These are phyloP conservation scores for Eupithecia dodoneata DNA, from an alignment of 2,888 invertebrate genomes.

Conservation along the genomic window DNA sequence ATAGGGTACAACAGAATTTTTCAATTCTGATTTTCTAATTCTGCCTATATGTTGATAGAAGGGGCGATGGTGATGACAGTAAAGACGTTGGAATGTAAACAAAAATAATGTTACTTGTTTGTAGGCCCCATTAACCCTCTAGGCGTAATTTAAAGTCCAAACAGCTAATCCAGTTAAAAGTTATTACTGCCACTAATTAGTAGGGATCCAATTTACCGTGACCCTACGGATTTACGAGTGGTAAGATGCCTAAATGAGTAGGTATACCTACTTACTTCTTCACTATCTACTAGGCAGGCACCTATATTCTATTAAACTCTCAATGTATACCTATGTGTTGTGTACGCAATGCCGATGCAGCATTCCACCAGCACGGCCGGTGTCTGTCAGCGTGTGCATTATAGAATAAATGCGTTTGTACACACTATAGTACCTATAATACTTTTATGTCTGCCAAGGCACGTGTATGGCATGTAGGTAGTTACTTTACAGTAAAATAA, in stretches of 20 bases:
- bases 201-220: conserved; percentile 39
- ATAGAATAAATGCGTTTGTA: too few relatives aligned
- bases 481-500: too few relatives aligned
- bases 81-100: background rate
- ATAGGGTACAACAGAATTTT: too few relatives aligned
- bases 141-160: conserved; percentile 37
- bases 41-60: too few relatives aligned
- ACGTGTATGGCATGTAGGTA: too few relatives aligned
- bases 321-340: too few relatives aligned
- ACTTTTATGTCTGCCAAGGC: too few relatives aligned
- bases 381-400: too few relatives aligned
- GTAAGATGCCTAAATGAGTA: conserved; percentile 30
- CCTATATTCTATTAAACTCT: background rate
- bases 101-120: conserved; percentile 11
- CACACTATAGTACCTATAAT: too few relatives aligned
- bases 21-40: too few relatives aligned
- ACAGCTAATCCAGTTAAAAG: conserved; percentile 44
- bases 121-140: conserved; percentile 12
- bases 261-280: background rate
- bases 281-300: background rate
- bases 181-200: conserved; percentile 46
- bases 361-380: too few relatives aligned
- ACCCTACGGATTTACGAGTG: conserved; percentile 40
- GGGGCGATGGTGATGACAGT: background rate
- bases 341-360: too few relatives aligned